A percentile compares a stretch with the other conserved stretches of the same genome.
phyloP scores from a whole-genome alignment of 2,888 invertebrate species.

The Pinctada fucata region DNA sequence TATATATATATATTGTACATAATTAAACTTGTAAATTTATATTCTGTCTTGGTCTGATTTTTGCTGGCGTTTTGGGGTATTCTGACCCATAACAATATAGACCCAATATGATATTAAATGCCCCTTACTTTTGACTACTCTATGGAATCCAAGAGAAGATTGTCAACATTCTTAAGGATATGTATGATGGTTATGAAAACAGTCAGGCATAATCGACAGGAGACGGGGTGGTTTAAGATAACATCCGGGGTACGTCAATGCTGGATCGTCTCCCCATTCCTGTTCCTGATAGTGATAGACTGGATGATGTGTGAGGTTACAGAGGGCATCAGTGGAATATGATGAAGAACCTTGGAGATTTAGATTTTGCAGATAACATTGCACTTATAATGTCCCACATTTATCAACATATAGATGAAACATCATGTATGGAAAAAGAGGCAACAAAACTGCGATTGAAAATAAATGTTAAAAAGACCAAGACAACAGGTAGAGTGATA shows the following conservation, averaged over 20 bases:
- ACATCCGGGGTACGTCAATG: background rate
- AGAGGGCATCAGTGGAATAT: background rate
- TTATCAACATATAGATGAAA: background rate
- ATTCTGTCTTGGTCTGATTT: too few relatives aligned
- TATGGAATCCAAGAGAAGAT: background rate
- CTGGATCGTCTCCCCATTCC: background rate
- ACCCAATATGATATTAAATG: too few relatives aligned
- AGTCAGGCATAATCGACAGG: background rate
- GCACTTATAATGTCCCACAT: background rate
- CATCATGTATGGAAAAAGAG: background rate
- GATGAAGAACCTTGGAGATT: background rate
- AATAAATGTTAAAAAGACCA: background rate
- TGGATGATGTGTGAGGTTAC: background rate
- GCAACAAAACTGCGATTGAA: background rate
- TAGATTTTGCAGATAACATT: background rate
- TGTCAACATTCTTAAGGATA: conserved; percentile 3
- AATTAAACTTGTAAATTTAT: too few relatives aligned
- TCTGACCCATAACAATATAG: too few relatives aligned
- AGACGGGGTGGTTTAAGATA: background rate
- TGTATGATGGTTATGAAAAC: background rate
- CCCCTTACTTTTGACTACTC: too few relatives aligned
- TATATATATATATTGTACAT: too few relatives aligned
- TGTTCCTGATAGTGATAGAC: background rate
- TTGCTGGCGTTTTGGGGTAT: too few relatives aligned
- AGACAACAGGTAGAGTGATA: background rate